Conservation (phyloP, 2,888 invertebrate genomes). For the Stramonita haemastoma region DNA sequence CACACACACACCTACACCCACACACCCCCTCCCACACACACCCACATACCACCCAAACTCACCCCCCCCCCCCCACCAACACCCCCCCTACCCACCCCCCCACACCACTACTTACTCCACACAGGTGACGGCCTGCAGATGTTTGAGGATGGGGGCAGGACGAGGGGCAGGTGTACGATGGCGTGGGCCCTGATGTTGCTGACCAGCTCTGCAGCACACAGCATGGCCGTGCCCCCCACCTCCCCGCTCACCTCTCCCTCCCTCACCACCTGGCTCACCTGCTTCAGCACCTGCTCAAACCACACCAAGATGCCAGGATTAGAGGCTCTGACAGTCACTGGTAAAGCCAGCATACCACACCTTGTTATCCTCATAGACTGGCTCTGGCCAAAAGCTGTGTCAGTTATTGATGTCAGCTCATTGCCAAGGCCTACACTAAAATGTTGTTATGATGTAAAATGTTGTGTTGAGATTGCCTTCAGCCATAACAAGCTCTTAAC, state of each 20-base stretch:
- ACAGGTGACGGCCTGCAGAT: constrained; percentile 53
- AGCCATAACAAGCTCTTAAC: no score
- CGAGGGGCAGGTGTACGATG: constrained; percentile 85
- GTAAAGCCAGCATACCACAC: no score
- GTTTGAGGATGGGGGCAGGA: constrained; percentile 83
- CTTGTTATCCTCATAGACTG: no score
- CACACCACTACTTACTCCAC: constrained; percentile 49
- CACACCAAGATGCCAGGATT: no score
- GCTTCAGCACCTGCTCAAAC: constrained; percentile 74
- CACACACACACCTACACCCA: not conserved
- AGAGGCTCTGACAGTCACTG: no score
- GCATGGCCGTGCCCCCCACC: constrained; percentile 70
- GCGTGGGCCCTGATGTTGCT: constrained; percentile 87
- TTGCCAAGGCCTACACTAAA: no score
- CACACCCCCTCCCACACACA: not conserved
- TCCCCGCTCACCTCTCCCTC: constrained; percentile 44
- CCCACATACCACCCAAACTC: not conserved
- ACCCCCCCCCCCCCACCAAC: not conserved
- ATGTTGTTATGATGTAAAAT: no score
- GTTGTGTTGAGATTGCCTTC: no score
- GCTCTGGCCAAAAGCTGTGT: no score
- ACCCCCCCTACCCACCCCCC: not conserved
- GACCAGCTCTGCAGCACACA: constrained; percentile 85
- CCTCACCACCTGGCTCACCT: constrained; percentile 82
- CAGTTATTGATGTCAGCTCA: no score